Conservation (phyloP, 35 echinoderm and acorn worm species). For the Amphiura filiformis region DNA sequence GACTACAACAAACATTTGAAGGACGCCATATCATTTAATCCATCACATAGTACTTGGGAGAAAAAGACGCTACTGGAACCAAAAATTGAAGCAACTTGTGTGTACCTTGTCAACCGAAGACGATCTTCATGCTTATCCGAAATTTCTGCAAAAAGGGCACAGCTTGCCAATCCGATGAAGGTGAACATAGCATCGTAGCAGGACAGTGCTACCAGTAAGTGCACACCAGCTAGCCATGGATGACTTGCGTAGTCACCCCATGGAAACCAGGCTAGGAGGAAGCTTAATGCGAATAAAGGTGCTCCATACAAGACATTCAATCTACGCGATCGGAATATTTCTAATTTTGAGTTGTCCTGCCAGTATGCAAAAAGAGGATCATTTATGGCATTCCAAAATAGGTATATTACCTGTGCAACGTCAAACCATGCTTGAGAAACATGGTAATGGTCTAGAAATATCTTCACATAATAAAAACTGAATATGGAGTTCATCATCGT, state of each 20-base stretch:
- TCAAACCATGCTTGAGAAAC: constrained; percentile 76
- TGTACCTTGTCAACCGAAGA: constrained; percentile 58
- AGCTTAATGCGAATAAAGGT: constrained; percentile 75
- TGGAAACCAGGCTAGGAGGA: too few species aligned
- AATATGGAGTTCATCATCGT: constrained; percentile 59
- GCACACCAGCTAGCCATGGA: constrained; percentile 69
- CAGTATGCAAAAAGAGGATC: constrained; percentile 84
- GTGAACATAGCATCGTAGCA: constrained; percentile 91
- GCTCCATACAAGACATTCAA: constrained; percentile 79
- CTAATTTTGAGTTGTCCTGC: constrained; percentile 71
- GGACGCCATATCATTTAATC: constrained; percentile 72
- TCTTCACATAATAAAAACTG: constrained; percentile 80
- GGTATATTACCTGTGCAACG: constrained; percentile 56
- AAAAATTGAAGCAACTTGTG: constrained; percentile 67
- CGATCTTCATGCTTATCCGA: constrained; percentile 67
- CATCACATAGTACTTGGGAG: constrained; percentile 64
- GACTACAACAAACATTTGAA: constrained; percentile 73
- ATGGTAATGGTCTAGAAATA: constrained; percentile 56
- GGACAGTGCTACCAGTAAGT: constrained; percentile 66
- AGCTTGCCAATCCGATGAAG: constrained; percentile 73
- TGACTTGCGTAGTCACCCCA: constrained; percentile 43
- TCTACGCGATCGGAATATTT: constrained; percentile 49
- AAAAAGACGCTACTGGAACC: constrained; percentile 48
- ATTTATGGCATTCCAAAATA: constrained; percentile 79
- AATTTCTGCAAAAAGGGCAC: constrained; percentile 87